Conservation (phyloP, 2,888 invertebrate species). For the Epistrophe eligans region DNA sequence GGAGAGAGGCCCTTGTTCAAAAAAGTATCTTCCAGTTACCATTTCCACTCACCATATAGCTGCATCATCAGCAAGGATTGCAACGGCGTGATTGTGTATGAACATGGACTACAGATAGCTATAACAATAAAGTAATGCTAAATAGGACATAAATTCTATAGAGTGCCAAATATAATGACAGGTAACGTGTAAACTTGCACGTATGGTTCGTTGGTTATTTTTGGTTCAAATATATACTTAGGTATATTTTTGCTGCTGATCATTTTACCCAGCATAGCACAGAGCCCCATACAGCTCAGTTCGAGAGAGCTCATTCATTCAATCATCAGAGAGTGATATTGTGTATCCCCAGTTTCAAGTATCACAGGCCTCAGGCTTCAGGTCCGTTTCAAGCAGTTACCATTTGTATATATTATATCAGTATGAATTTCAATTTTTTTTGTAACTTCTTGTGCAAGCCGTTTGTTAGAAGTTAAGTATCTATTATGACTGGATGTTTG, state of each 20-base stretch:
- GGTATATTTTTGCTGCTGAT: conserved; percentile 24
- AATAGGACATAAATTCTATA: conserved; percentile 77
- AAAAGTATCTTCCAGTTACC: conserved; percentile 16
- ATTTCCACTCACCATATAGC: background rate
- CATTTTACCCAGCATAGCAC: background rate
- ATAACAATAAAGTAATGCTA: conserved; percentile 76
- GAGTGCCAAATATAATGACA: conserved; percentile 76
- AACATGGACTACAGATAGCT: conserved; percentile 46
- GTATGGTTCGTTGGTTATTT: conserved; percentile 51
- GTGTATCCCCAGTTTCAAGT: background rate
- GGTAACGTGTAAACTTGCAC: conserved; percentile 74
- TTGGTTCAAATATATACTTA: background rate
- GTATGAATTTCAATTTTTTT: conserved; percentile 49
- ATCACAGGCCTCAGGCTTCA: conserved; percentile 12
- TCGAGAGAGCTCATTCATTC: conserved; percentile 57
- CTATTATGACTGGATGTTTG: conserved; percentile 40
- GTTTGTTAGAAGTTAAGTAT: conserved; percentile 47
- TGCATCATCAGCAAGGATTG: conserved; percentile 26
- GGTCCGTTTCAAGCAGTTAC: conserved; percentile 48
- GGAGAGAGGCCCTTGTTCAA: conserved; percentile 24
- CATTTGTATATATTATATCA: conserved; percentile 59
- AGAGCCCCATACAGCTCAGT: background rate
- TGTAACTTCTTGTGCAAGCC: conserved; percentile 43
- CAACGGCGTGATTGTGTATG: conserved; percentile 36
- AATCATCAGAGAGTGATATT: conserved; percentile 50